These are phyloP conservation scores for Andrena dorsata DNA, from an alignment of 2,888 invertebrate genomes.

Conservation along the genomic window DNA sequence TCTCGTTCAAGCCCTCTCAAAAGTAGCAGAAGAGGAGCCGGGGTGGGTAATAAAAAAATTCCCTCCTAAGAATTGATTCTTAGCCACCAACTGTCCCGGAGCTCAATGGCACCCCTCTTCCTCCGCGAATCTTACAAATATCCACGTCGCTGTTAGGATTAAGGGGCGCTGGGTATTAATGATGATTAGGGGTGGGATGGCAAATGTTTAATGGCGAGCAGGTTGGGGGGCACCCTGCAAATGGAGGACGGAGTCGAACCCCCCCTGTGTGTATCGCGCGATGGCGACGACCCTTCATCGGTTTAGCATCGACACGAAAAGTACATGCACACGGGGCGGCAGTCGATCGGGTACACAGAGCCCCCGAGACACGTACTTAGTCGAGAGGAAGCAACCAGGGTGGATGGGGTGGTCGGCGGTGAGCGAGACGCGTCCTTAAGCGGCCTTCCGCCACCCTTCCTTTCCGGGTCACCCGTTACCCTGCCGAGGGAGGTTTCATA, in stretches of 20 bases:
- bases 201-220: too few species aligned
- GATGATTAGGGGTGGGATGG: too few species aligned
- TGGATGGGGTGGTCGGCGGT: slow-evolving; percentile 19
- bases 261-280: slow-evolving; percentile 16
- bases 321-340: slow-evolving; percentile 59
- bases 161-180: background rate
- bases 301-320: slow-evolving; percentile 65
- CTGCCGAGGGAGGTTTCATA: slow-evolving; percentile 69
- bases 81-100: too few species aligned
- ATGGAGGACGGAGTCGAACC: slow-evolving; percentile 12
- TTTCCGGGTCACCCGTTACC: slow-evolving; percentile 70
- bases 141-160: background rate
- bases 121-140: too few species aligned
- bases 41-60: background rate
- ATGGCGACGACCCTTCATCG: slow-evolving; percentile 63
- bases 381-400: slow-evolving; percentile 32
- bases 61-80: background rate
- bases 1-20: slow-evolving; percentile 27
- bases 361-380: slow-evolving; percentile 21
- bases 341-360: slow-evolving; percentile 59
- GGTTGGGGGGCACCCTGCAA: background rate
- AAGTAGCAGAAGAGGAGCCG: too few species aligned
- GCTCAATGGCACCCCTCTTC: too few species aligned
- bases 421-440: slow-evolving; percentile 56
- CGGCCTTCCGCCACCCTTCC: slow-evolving; percentile 60